Evolutionary conservation across 2,797 vertebrate species (phyloP), one percentile per base, ranked within the genome.

Genomic region (Cirrhinus mrigala): DNA sequence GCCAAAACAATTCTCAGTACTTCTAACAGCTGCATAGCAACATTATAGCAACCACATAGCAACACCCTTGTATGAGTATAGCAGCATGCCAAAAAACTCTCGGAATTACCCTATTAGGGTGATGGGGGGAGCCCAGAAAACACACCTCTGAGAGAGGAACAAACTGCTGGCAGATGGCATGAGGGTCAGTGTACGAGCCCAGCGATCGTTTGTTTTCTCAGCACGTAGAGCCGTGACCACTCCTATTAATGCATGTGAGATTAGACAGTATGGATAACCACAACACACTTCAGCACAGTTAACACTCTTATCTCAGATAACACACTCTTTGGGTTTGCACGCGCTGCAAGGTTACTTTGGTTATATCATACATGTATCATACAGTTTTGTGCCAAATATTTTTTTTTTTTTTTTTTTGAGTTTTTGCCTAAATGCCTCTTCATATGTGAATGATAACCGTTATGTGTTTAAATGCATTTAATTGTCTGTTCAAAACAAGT

Each of bases 171-270:
- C 69, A 46, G 69, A 71, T 71, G n/a, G 22, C 2, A 46, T 46
- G 69, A 46, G n/a, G 69, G 40, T 71, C 73, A 18, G 48, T 20
- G 10, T 37, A 54, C 6, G 50, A 76, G 29, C 29, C 29, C 14
- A 77, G 52, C 29, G 3, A 5, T 77, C 22, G 60, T 80, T 80
- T 52, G 46, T 29, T 80, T 80, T 80, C 79, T 54, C 48, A 81
- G 20, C 79, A 80, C 44, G 6, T 68, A 68, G 16, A 22, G 44
- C 60, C 20, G 18, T 81, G 29, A 81, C 46, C 1, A 80, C 15
- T 27, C 4, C 64, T 69, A 6, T 50, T n/a, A 52, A 69, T 40
- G 50, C 79, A 52, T 68, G 46, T 11, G 64, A 40, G 29, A 81
- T 81, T 54, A 54, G 46, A 69, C 48, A 16, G 33, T 40, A 44